Evolutionary conservation across 2,888 invertebrate genomes (phyloP).

Genomic region (Myopa testacea): DNA sequence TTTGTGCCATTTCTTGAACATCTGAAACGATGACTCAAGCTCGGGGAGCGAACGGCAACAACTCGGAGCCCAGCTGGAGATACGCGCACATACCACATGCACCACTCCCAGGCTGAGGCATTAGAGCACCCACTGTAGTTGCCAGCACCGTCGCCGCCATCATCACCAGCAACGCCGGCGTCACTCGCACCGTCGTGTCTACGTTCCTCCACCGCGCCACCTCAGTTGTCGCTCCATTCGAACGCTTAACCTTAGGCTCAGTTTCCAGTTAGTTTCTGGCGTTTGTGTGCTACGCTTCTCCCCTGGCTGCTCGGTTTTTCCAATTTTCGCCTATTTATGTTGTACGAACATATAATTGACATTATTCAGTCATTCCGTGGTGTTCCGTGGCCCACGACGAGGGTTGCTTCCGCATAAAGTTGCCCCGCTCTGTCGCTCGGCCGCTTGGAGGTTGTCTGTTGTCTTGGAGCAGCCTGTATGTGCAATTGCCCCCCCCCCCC

Average conservation of each 20-base stretch:
- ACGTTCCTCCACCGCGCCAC: not conserved
- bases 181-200: not conserved
- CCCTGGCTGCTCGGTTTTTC: not conserved
- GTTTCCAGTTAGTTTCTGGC: not conserved
- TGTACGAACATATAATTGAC: slow-evolving; percentile 26
- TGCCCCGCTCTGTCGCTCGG: not conserved
- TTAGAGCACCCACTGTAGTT: not conserved
- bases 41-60: too few relatives aligned
- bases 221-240: not conserved
- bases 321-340: not conserved
- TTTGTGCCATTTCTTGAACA: slow-evolving; percentile 2
- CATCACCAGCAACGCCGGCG: not conserved
- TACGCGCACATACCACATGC: too few relatives aligned
- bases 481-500: not conserved
- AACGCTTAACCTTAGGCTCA: slow-evolving; percentile 4
- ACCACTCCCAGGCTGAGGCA: too few relatives aligned
- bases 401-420: not conserved
- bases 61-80: too few relatives aligned
- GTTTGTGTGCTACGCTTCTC: not conserved
- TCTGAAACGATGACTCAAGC: not conserved
- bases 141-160: not conserved
- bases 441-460: not conserved
- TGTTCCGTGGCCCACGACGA: not conserved
- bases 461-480: not conserved
- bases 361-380: slow-evolving; percentile 20